Evolutionary conservation across 2,888 invertebrate genomes (phyloP), one percentile per base, ranked within the genome.

Genomic region (Ditula angustiorana): DNA sequence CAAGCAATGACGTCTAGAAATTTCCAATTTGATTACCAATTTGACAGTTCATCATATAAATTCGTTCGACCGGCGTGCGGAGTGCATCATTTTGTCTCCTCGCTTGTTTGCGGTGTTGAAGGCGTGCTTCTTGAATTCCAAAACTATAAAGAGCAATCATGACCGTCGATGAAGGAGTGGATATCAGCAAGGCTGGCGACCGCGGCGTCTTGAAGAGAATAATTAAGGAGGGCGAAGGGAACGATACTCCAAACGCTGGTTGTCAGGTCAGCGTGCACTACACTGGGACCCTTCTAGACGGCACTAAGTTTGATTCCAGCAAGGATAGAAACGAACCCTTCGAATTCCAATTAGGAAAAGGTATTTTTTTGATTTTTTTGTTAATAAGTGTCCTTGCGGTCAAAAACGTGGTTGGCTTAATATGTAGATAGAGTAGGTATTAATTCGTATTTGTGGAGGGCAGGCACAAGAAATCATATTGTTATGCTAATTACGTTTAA

Each of bases 241-340:
- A 94, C n/a, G 96, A 95, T 65, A 93, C 90, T 30, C 97, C 98
- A 0, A 87, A 92, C 11, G 82, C 90, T 53, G 98, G 98, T 0
- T 96, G 95, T 81, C 79, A 82, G 65, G 94, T 96, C 7, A 94
- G 87, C 3, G 96, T 98, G 0, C 98, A 99, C 86, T 99, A 99
- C 82, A 96, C 96, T 1, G 99, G 99, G 28, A 97, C 96, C 1
- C 93, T 99, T 28, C 79, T 95, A 24, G 96, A 98, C 88, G 99
- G 99, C 37, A 96, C 96, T 2, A 95, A 96, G 80, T 99, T 99
- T 82, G 99, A 99, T 88, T 98, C 98, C 0, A 98, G 98, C 83
- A 94, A 95, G 72, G 96, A 97, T 73, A 94, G 98, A 66, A 95
- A 95, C 68, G 95, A 96, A 67, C 96, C 97, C 0, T 99, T 99